A percentile compares a stretch with the other conserved stretches of the same genome.
phyloP scores from a whole-genome alignment of 2,797 vertebrate species.

The Chloroceryle inda region DNA sequence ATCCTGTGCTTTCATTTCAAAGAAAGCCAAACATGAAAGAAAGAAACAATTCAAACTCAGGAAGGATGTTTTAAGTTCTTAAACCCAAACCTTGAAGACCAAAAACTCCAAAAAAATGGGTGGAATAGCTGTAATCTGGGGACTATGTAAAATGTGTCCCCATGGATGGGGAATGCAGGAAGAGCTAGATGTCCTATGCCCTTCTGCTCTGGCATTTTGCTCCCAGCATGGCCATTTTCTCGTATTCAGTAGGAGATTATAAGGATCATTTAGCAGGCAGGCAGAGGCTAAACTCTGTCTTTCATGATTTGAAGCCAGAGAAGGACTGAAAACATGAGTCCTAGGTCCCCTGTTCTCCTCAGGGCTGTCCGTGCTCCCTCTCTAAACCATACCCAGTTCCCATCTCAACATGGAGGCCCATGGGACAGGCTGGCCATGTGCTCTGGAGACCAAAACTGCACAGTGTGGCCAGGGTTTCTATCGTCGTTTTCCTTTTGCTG shows the following conservation, averaged over 20 bases:
- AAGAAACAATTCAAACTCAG: neutral
- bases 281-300: neutral
- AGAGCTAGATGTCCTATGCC: neutral
- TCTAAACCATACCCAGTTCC: neutral
- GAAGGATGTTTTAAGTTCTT: neutral
- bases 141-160: neutral
- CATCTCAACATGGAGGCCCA: fast-evolving
- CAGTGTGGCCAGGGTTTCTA: neutral
- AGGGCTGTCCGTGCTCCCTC: fast-evolving
- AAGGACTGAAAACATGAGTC: neutral
- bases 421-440: neutral
- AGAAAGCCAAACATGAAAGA: conserved; percentile 19
- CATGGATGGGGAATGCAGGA: neutral
- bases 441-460: neutral
- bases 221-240: neutral
- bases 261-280: neutral
- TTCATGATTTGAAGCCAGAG: neutral
- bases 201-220: neutral
- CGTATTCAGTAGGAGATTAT: neutral
- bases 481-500: neutral
- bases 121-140: neutral
- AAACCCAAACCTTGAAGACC: neutral
- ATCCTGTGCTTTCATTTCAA: conserved; percentile 43
- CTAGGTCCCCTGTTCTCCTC: neutral
- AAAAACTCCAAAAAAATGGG: neutral